Conservation (phyloP, 2,888 invertebrate genomes). For the Aphodius sticticus region DNA sequence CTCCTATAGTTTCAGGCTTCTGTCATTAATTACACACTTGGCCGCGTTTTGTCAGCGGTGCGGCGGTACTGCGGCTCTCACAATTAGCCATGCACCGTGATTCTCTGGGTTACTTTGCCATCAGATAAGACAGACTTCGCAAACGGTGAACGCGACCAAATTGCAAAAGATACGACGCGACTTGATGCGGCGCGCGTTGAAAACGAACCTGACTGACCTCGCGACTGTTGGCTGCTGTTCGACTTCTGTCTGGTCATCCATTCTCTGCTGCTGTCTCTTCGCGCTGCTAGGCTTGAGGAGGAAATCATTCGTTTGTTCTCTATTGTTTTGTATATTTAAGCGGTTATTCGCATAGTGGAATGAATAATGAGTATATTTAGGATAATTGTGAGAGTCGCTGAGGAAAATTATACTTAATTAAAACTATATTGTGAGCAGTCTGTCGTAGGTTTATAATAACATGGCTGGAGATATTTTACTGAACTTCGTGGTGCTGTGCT, state of each 20-base stretch:
- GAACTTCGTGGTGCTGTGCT: no score
- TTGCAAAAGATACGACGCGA: background rate
- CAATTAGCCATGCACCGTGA: slow-evolving; percentile 4
- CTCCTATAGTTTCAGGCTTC: background rate
- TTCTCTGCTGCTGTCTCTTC: background rate
- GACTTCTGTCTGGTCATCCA: slow-evolving; percentile 4
- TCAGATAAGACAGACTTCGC: background rate
- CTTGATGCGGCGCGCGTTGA: background rate
- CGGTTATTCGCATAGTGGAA: background rate
- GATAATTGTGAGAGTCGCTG: background rate
- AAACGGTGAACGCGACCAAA: background rate
- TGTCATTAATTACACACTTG: background rate
- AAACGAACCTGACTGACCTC: background rate
- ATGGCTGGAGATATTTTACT: no score
- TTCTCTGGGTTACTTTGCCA: slow-evolving; percentile 4
- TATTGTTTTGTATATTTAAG: slow-evolving; percentile 4
- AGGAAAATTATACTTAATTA: background rate
- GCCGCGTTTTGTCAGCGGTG: background rate
- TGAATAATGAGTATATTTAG: background rate
- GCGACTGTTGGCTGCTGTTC: slow-evolving; percentile 4
- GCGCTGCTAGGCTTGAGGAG: background rate
- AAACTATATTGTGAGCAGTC: background rate
- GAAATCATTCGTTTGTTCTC: background rate
- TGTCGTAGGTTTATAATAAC: background rate
- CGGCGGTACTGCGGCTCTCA: background rate